phyloP scores from a whole-genome alignment of 2,888 invertebrate genomes.

The Synergus japonicus region DNA sequence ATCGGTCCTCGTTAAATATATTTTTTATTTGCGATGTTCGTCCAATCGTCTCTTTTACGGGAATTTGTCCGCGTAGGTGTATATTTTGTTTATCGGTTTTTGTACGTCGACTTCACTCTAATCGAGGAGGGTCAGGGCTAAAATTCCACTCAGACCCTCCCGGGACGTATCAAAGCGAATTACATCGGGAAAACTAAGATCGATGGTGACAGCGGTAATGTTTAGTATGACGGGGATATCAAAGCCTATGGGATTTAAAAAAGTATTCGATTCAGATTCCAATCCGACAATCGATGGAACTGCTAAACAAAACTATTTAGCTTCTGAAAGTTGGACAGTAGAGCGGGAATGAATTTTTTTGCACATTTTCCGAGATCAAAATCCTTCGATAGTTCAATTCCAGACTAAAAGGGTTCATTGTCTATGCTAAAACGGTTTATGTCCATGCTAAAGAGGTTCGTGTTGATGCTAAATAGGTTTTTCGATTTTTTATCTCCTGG shows the following conservation, averaged over 20 bases:
- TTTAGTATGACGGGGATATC: not conserved
- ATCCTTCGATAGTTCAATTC: not conserved
- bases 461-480: too few species aligned
- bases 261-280: not conserved
- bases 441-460: too few species aligned
- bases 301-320: too few species aligned
- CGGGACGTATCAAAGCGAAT: conserved; percentile 5
- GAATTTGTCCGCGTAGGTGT: conserved; percentile 41
- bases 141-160: conserved; percentile 12
- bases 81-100: conserved; percentile 43
- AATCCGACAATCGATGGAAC: not conserved
- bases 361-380: not conserved
- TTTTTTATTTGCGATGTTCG: conserved; percentile 45
- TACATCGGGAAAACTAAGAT: conserved; percentile 9
- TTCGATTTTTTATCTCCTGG: too few species aligned
- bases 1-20: conserved; percentile 39
- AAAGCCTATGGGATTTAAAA: not conserved
- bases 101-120: not conserved
- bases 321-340: too few species aligned
- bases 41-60: conserved; percentile 43
- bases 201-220: not conserved
- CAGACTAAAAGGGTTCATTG: too few species aligned
- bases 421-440: too few species aligned
- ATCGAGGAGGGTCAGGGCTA: not conserved
- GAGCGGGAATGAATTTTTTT: not conserved